Conservation (phyloP, 1,140 invertebrate genomes). For the Tetragnatha versicolor region DNA sequence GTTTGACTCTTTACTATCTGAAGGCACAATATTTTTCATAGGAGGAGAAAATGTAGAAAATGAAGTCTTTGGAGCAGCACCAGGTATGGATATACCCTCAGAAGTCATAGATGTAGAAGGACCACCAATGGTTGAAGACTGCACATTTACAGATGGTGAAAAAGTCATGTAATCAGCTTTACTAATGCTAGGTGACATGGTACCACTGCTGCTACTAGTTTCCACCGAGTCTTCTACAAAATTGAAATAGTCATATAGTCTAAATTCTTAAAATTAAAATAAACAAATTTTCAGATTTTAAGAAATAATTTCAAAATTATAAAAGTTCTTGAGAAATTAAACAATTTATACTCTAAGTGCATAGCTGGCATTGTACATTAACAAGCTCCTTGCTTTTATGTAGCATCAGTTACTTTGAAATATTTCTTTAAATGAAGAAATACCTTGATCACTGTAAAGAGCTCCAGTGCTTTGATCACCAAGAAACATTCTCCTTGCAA, state of each 20-base stretch:
- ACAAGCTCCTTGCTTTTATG: neutral
- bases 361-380: neutral
- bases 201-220: conserved; percentile 57
- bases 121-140: conserved; percentile 4
- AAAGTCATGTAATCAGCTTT: conserved; percentile 52
- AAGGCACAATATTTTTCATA: neutral
- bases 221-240: conserved; percentile 54
- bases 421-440: neutral
- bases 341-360: neutral
- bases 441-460: conserved; percentile 67
- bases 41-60: neutral
- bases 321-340: neutral
- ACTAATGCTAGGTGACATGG: conserved; percentile 47
- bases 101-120: neutral
- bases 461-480: conserved; percentile 79
- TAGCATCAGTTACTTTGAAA: neutral
- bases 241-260: neutral
- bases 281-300: neutral
- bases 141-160: conserved; percentile 33
- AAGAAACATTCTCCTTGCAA: conserved; percentile 90
- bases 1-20: conserved; percentile 26
- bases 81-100: neutral
- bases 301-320: neutral
- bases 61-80: neutral
- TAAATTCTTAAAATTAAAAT: neutral